phyloP scores from a whole-genome alignment of 2,113 vertebrate species.

The Gasterosteus aculeatus region DNA sequence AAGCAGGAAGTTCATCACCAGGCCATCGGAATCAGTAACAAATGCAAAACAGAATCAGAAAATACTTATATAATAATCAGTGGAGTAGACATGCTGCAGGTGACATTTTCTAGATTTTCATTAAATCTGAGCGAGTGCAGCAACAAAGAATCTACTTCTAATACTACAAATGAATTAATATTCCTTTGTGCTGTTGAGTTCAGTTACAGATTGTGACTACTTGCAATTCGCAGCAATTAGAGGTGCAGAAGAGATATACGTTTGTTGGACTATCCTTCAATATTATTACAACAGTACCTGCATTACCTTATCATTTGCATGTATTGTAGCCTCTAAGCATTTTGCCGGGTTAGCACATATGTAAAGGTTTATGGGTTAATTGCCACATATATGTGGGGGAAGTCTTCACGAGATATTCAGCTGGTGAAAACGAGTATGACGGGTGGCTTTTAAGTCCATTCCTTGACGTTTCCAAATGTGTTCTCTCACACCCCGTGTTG shows the following conservation, averaged over 20 bases:
- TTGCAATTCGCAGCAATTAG: not conserved
- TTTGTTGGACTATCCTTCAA: not conserved
- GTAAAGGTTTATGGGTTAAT: slow-evolving; percentile 22
- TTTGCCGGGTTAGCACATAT: slow-evolving; percentile 12
- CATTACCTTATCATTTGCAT: not conserved
- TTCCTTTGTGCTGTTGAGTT: not conserved
- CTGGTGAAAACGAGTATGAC: slow-evolving; percentile 48
- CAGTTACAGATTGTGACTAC: not conserved
- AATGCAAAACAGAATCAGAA: not conserved
- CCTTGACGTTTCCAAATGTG: slow-evolving; percentile 46
- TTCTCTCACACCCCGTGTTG: slow-evolving; percentile 54
- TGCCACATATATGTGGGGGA: slow-evolving; percentile 9
- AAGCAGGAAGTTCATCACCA: not conserved
- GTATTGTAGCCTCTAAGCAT: not conserved
- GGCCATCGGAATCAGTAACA: not conserved
- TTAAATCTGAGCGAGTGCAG: not conserved
- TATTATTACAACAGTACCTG: not conserved
- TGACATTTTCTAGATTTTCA: not conserved
- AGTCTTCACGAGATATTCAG: slow-evolving; percentile 41
- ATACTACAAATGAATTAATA: not conserved
- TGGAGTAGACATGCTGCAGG: not conserved
- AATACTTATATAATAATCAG: not conserved
- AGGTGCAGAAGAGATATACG: not conserved
- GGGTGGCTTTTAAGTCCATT: slow-evolving; percentile 54
- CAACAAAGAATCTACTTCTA: not conserved